Conservation (phyloP, 92 coral and sea anemone species). For the Zoanthus gigantus region DNA sequence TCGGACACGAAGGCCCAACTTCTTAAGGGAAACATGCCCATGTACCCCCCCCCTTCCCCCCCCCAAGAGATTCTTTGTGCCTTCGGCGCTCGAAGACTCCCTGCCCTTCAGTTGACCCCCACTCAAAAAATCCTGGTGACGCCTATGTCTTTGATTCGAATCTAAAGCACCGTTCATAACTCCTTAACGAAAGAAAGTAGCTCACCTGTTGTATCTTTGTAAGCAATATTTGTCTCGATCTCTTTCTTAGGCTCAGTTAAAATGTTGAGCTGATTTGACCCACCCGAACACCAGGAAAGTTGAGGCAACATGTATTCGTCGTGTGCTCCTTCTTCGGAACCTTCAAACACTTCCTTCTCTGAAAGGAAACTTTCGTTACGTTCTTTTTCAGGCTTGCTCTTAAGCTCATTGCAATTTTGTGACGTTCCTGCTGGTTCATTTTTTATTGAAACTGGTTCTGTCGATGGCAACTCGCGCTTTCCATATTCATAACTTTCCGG, state of each 20-base stretch:
- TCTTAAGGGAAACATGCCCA: too few relatives aligned
- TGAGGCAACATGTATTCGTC: not conserved
- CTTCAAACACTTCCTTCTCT: not conserved
- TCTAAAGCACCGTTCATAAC: not conserved
- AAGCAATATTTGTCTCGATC: not conserved
- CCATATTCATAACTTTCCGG: not conserved
- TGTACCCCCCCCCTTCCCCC: too few relatives aligned
- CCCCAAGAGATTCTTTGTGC: too few relatives aligned
- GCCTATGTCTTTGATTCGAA: not conserved
- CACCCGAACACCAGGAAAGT: not conserved
- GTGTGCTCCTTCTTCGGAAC: not conserved
- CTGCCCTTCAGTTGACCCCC: too few relatives aligned
- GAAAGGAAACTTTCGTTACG: not conserved
- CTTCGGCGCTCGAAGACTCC: too few relatives aligned
- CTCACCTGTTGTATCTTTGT: conserved; percentile 20
- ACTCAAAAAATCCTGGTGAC: too few relatives aligned
- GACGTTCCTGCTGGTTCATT: not conserved
- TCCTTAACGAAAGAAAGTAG: not conserved
- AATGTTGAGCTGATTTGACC: not conserved
- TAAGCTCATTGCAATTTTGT: not conserved
- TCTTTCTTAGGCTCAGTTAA: not conserved
- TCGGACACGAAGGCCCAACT: too few relatives aligned
- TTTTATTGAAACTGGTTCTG: not conserved
- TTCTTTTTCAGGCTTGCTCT: not conserved
- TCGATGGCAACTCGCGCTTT: not conserved